These are phyloP conservation scores for Drosophila greeni DNA, from an alignment of 2,888 invertebrate species.

Conservation along the genomic window DNA sequence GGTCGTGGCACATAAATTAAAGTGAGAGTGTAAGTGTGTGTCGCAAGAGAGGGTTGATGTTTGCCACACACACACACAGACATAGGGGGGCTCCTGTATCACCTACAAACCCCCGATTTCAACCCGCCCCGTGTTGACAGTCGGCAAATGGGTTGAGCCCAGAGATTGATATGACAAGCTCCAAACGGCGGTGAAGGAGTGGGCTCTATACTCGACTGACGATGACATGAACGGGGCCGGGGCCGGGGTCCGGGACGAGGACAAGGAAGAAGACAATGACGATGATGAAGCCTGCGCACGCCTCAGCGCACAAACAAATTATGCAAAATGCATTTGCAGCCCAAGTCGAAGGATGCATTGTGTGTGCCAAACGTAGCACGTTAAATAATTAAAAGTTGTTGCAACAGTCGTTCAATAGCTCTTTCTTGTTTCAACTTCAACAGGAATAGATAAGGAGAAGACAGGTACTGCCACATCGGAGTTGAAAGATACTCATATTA, in stretches of 20 bases:
- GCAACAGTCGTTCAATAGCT: slow-evolving; percentile 28
- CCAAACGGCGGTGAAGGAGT: slow-evolving; percentile 10
- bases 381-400: slow-evolving; percentile 61
- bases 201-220: slow-evolving; percentile 12
- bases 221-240: not conserved
- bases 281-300: slow-evolving; percentile 50
- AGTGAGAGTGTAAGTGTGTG: slow-evolving; percentile 63
- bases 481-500: not conserved
- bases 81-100: slow-evolving; percentile 10
- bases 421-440: not conserved
- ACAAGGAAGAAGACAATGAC: slow-evolving; percentile 8
- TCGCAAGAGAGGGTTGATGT: slow-evolving; percentile 41
- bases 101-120: slow-evolving; percentile 27
- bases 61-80: slow-evolving; percentile 28
- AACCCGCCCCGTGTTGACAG: slow-evolving; percentile 26
- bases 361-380: slow-evolving; percentile 48
- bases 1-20: slow-evolving; percentile 68
- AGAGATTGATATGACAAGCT: slow-evolving; percentile 37
- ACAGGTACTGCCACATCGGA: not conserved
- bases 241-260: not conserved
- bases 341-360: slow-evolving; percentile 28
- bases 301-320: slow-evolving; percentile 69
- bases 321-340: slow-evolving; percentile 67
- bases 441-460: not conserved
- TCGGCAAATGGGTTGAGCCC: slow-evolving; percentile 37